These are phyloP conservation scores for Pseudorasbora parva DNA, from an alignment of 2,113 vertebrate genomes.

Conservation along the genomic window DNA sequence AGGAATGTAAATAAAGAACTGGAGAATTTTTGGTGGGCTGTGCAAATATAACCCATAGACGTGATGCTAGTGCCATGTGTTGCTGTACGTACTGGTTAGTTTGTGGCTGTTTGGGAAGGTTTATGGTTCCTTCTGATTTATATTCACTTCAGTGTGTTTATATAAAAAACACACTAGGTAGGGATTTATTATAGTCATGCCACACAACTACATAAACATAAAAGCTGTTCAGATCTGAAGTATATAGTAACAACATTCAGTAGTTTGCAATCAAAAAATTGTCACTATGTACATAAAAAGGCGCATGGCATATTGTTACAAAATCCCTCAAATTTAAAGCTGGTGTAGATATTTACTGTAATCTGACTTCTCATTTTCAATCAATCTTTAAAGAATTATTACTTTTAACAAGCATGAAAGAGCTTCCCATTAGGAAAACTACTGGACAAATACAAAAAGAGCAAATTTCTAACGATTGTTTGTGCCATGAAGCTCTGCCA, in stretches of 20 bases:
- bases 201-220: not conserved
- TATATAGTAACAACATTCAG: not conserved
- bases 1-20: no score
- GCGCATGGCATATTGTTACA: no score
- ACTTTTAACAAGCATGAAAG: not conserved
- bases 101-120: not conserved
- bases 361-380: not conserved
- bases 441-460: slow-evolving; percentile 57
- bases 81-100: no score
- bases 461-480: not conserved
- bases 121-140: not conserved
- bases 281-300: not conserved
- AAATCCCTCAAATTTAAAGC: no score
- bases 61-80: no score
- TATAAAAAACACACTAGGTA: not conserved
- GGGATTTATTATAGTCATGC: not conserved
- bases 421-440: slow-evolving; percentile 54
- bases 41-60: no score
- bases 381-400: not conserved
- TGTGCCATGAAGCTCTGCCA: not conserved
- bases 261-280: not conserved
- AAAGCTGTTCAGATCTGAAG: not conserved
- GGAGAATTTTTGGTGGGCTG: no score
- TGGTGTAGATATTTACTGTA: fast-evolving
- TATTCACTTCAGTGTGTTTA: not conserved